phyloP scores from a whole-genome alignment of 2,113 vertebrate species.

The Callopanchax toddi region DNA sequence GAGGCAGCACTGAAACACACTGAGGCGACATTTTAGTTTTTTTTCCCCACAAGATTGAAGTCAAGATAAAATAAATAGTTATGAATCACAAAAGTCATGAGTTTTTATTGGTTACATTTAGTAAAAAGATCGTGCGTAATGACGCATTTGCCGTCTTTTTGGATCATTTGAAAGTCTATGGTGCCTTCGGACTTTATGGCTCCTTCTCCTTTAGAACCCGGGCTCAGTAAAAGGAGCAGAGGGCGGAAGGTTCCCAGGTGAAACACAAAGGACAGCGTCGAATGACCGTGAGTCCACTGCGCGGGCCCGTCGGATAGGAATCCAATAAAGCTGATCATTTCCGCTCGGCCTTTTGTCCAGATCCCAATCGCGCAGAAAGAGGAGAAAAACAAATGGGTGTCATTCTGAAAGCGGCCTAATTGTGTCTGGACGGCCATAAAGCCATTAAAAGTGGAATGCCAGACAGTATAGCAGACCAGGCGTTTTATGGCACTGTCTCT shows the following conservation, averaged over 20 bases:
- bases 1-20: neutral
- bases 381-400: conserved; percentile 94
- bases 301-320: conserved; percentile 72
- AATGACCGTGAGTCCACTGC: conserved; percentile 79
- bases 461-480: conserved; percentile 95
- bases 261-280: conserved; percentile 79
- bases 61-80: neutral
- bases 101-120: too few relatives aligned
- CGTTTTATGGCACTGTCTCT: conserved; percentile 94
- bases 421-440: conserved; percentile 98
- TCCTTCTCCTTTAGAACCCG: conserved; percentile 81
- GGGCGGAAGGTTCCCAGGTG: conserved; percentile 76
- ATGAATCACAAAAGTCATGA: too few relatives aligned
- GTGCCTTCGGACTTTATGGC: conserved; percentile 60
- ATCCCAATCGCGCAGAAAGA: conserved; percentile 84
- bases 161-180: conserved; percentile 5
- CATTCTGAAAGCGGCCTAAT: conserved; percentile 94
- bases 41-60: neutral
- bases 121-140: too few relatives aligned
- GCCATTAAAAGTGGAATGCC: conserved; percentile 97
- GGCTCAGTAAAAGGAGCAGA: conserved; percentile 78
- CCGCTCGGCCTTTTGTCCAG: conserved; percentile 90
- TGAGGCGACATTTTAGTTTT: neutral
- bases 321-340: conserved; percentile 95
- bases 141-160: neutral